A percentile compares a stretch with the other conserved stretches of the same genome.
These are phyloP conservation scores for Plumapathes pennacea DNA, from an alignment of 92 coral and sea anemone genomes.

Conservation along the genomic window DNA sequence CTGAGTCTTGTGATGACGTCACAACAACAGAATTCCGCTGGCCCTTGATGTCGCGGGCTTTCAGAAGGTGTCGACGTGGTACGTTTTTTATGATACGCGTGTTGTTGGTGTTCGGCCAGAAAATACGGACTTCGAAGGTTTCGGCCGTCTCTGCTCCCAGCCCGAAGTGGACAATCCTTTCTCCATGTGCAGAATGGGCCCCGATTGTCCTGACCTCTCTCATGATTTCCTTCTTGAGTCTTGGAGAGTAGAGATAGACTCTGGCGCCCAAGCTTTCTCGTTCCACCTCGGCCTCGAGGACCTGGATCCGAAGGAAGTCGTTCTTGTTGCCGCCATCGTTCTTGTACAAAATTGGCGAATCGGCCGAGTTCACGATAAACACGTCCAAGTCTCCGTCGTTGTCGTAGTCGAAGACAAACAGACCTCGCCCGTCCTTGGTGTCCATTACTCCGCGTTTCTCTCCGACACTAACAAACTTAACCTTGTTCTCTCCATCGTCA, in stretches of 20 bases:
- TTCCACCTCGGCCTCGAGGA: conserved; percentile 75
- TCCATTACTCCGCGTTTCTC: conserved; percentile 73
- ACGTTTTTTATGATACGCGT: conserved; percentile 89
- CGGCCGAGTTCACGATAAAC: conserved; percentile 73
- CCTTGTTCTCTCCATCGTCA: conserved; percentile 62
- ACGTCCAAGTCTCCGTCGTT: conserved; percentile 97
- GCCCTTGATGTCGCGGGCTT: conserved; percentile 78
- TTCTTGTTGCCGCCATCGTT: conserved; percentile 83
- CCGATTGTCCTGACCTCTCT: conserved; percentile 74
- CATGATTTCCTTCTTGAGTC: conserved; percentile 64
- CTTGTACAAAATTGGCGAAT: conserved; percentile 84
- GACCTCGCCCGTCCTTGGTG: conserved; percentile 87
- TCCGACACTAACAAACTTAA: conserved; percentile 73
- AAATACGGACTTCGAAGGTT: conserved; percentile 72
- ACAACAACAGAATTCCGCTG: conserved; percentile 81
- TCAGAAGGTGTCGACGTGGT: conserved; percentile 70
- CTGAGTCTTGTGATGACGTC: conserved; percentile 77
- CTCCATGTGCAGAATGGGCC: conserved; percentile 89
- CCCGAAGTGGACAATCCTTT: conserved; percentile 83
- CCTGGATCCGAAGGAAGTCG: conserved; percentile 87
- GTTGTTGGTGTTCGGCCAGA: conserved; percentile 97
- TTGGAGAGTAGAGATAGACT: conserved; percentile 83
- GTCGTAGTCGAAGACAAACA: conserved; percentile 91
- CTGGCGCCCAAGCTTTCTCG: conserved; percentile 88
- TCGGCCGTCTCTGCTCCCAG: conserved; percentile 78